Evolutionary conservation across 2,888 invertebrate genomes (phyloP), one percentile per base, ranked within the genome.

Genomic region (Lithophane semibrunnea): DNA sequence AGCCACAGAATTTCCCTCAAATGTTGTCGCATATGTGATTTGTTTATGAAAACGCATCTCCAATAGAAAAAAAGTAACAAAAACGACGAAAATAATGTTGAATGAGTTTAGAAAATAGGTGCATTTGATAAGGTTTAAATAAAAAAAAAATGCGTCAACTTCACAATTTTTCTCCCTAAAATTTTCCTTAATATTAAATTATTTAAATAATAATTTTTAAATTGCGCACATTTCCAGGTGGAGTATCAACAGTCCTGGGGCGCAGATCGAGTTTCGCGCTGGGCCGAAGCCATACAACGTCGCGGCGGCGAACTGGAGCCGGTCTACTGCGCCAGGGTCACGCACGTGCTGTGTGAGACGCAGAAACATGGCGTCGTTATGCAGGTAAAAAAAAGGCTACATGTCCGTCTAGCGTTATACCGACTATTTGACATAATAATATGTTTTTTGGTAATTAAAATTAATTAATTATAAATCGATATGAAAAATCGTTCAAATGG

Each of bases 281-380:
- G 98, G 98, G 95, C 97, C 86, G 97, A 98, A 94, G 97, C 98
- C 0, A 98, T 99, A 73, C 97, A 97, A 77, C 97, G 98, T 80
- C 98, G 98, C 93, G 99, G 99, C 13, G 99, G 99, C 7, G 99
- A 99, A 92, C 97, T 99, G 58, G 99, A 99, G 93, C 96, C 97
- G 1, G 97, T 98, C 69, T 99, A 99, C 95, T 98, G 98, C 91
- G 97, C 98, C 18, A 97, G 98, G 56, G 98, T 99, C 66, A 99
- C 99, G 1, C 99, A 99, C 94, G 98, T 99, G 56, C 96, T 99
- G 54, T 99, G 99, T 92, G 98, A 99, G 89, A 98, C 99, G 24
- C 99, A 99, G 95, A 97, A 98, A 42, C 99, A 99, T 92, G 98
- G 99, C 37, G 98, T 98, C 70, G 99, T 99, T 18, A 98, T 99